Percentiles rank a stretch among this genome's conserved stretches.
phyloP scores from a whole-genome alignment of 2,113 vertebrate species.

The Trinectes maculatus region DNA sequence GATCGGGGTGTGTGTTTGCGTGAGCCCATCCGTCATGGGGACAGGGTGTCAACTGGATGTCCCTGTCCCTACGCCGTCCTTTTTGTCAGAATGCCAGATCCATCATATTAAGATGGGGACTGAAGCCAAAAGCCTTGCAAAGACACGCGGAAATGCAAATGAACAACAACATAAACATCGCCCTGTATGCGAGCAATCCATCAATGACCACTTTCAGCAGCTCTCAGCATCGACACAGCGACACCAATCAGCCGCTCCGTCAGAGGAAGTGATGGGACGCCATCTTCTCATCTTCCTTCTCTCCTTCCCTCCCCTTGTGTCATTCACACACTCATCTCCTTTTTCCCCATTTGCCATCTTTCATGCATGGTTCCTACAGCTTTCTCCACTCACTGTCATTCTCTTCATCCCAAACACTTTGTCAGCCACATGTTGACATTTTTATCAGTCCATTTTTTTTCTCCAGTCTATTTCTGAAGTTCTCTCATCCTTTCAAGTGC shows the following conservation, averaged over 20 bases:
- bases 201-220: constrained; percentile 70
- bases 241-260: constrained; percentile 68
- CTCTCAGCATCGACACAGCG: constrained; percentile 68
- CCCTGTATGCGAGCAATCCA: constrained; percentile 72
- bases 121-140: constrained; percentile 54
- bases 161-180: constrained; percentile 75
- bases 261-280: constrained; percentile 62
- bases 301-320: constrained; percentile 36
- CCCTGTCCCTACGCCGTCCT: constrained; percentile 75
- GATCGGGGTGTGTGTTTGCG: constrained; percentile 50
- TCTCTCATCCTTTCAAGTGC: constrained; percentile 39
- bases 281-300: constrained; percentile 51
- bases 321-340: constrained; percentile 42
- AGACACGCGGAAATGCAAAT: constrained; percentile 79
- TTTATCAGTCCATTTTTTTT: constrained; percentile 34
- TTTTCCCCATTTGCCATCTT: constrained; percentile 51
- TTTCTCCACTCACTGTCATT: constrained; percentile 31
- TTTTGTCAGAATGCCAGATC: constrained; percentile 74
- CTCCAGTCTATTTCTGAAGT: constrained; percentile 22
- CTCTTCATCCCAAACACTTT: constrained; percentile 51
- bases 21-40: constrained; percentile 73
- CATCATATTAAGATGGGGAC: constrained; percentile 63
- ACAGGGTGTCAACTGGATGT: constrained; percentile 64
- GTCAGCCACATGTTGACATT: constrained; percentile 28
- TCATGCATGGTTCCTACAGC: constrained; percentile 50